These are phyloP conservation scores for Bubo blakistoni DNA, from an alignment of 2,113 vertebrate genomes.

Conservation along the genomic window DNA sequence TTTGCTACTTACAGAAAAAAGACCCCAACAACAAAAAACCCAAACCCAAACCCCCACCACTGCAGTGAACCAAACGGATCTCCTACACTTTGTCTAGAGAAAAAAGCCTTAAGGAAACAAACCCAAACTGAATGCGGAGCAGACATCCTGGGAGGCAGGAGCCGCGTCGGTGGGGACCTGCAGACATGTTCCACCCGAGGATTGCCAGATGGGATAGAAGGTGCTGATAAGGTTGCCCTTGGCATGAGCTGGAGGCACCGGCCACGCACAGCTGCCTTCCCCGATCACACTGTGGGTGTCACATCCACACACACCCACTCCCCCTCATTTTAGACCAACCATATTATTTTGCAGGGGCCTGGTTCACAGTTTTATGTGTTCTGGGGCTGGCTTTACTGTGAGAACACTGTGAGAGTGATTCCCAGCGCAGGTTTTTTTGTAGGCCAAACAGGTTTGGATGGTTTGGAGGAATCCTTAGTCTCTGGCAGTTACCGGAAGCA, in stretches of 20 bases:
- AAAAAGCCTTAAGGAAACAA: neutral
- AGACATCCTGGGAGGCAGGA: neutral
- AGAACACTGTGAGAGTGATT: accelerated
- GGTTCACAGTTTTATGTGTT: accelerated
- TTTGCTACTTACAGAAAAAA: neutral
- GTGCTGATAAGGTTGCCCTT: accelerated
- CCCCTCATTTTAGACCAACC: accelerated
- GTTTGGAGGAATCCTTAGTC: neutral
- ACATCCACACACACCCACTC: accelerated
- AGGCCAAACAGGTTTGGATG: neutral
- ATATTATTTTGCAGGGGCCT: accelerated
- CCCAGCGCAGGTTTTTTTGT: neutral
- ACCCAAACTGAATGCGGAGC: accelerated
- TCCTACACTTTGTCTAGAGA: accelerated
- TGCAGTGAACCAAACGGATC: neutral
- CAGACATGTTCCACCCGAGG: accelerated
- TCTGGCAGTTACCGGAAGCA: neutral
- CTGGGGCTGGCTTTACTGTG: neutral
- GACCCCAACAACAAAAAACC: neutral
- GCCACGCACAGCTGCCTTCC: neutral
- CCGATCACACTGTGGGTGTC: no score
- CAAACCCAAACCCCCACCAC: neutral
- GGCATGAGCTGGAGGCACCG: accelerated
- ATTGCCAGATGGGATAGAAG: accelerated
- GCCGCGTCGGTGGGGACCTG: accelerated